Conservation (phyloP, 2,888 invertebrate genomes). For the Selenia dentaria region DNA sequence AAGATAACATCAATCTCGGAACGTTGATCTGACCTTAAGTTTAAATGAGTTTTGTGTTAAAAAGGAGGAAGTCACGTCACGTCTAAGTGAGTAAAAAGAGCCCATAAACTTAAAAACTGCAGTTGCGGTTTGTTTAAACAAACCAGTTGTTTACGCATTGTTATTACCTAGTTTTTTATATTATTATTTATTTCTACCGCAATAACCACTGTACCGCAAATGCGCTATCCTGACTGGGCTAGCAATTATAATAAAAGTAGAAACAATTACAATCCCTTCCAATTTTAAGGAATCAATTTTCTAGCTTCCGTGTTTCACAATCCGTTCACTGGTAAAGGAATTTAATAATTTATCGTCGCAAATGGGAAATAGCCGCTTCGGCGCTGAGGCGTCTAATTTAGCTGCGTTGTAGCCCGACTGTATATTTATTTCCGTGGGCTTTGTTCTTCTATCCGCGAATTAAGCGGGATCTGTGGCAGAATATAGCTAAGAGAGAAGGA, state of each 20-base stretch:
- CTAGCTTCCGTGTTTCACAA: constrained; percentile 8
- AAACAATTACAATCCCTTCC: background rate
- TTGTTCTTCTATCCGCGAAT: constrained; percentile 81
- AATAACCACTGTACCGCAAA: too few relatives aligned
- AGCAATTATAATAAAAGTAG: background rate
- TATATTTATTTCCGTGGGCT: constrained; percentile 77
- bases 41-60: too few relatives aligned
- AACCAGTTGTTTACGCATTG: too few relatives aligned
- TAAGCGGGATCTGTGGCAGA: constrained; percentile 53
- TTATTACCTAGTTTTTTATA: too few relatives aligned
- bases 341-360: constrained; percentile 60
- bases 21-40: background rate
- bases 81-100: too few relatives aligned
- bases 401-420: constrained; percentile 51
- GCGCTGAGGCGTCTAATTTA: constrained; percentile 53
- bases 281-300: constrained; percentile 13
- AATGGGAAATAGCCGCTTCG: constrained; percentile 55
- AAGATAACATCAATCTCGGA: background rate
- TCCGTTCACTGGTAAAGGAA: constrained; percentile 38
- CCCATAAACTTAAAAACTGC: too few relatives aligned
- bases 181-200: too few relatives aligned
- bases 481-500: constrained; percentile 12
- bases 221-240: too few relatives aligned
- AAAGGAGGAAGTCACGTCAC: too few relatives aligned
- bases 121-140: too few relatives aligned